Evolutionary conservation across 2,113 vertebrate genomes (phyloP).

Genomic region (Grammomys surdaster): DNA sequence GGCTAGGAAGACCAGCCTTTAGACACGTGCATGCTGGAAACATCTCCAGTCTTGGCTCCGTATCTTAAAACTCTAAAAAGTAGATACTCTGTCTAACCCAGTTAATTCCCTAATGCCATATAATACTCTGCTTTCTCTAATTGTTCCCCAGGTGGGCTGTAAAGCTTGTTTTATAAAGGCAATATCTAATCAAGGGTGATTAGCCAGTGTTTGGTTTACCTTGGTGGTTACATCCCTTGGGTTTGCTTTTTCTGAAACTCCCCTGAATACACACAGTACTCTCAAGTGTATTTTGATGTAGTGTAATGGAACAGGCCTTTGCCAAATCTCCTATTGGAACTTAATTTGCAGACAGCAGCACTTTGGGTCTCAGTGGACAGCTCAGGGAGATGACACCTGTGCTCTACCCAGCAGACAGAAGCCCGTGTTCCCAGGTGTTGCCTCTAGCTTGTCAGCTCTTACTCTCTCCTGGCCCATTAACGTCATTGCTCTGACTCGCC

Average conservation of each 20-base stretch:
- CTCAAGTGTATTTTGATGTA: not conserved
- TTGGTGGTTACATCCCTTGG: not conserved
- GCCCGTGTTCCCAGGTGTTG: not conserved
- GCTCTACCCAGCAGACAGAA: not conserved
- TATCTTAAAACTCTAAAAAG: not conserved
- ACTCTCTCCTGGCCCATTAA: not conserved
- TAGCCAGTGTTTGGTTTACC: not conserved
- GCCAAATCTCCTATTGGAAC: not conserved
- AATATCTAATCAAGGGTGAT: not conserved
- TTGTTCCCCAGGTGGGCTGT: not conserved
- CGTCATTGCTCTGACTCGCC: not conserved
- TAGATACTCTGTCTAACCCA: accelerated
- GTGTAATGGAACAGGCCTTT: not conserved
- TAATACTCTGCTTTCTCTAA: not conserved
- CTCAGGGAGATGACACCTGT: not conserved
- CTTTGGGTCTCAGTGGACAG: not conserved
- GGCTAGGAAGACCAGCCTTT: not conserved
- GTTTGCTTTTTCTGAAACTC: not conserved
- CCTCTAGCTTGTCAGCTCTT: not conserved
- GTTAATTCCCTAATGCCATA: not conserved
- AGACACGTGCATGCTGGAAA: not conserved
- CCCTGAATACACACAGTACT: not conserved
- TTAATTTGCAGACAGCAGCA: not conserved
- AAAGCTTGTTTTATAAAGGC: not conserved
- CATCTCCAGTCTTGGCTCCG: not conserved